These are phyloP conservation scores for Bruchidius siliquastri DNA, from an alignment of 2,888 invertebrate species.

Conservation along the genomic window DNA sequence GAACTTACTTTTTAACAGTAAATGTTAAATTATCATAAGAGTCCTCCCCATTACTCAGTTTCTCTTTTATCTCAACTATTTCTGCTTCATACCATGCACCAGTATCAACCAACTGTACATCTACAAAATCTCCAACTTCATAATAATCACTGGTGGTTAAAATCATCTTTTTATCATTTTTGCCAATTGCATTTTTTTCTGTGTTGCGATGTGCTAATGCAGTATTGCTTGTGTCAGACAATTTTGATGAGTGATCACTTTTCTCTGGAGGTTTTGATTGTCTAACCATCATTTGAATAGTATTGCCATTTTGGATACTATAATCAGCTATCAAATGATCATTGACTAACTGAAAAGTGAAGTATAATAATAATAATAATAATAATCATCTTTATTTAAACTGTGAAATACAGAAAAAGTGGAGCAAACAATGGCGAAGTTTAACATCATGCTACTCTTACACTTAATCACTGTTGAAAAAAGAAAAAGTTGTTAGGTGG, in stretches of 20 bases:
- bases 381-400: no score
- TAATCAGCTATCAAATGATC: conserved; percentile 65
- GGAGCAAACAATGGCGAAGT: no score
- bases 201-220: background rate
- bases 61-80: conserved; percentile 52
- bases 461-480: no score
- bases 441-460: no score
- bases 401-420: no score
- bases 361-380: no score
- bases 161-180: conserved; percentile 5
- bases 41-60: conserved; percentile 12
- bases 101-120: conserved; percentile 56
- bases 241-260: background rate
- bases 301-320: conserved; percentile 68
- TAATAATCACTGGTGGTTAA: conserved; percentile 44
- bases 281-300: conserved; percentile 62
- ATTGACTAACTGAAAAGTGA: conserved; percentile 24
- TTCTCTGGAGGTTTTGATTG: background rate
- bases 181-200: conserved; percentile 24
- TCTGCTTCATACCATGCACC: conserved; percentile 74
- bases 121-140: conserved; percentile 61
- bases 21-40: conserved; percentile 47
- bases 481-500: no score
- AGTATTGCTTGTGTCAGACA: background rate
- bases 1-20: conserved; percentile 39